These are phyloP conservation scores for Sitobion miscanthi DNA, from an alignment of 1,140 invertebrate species.

Conservation along the genomic window DNA sequence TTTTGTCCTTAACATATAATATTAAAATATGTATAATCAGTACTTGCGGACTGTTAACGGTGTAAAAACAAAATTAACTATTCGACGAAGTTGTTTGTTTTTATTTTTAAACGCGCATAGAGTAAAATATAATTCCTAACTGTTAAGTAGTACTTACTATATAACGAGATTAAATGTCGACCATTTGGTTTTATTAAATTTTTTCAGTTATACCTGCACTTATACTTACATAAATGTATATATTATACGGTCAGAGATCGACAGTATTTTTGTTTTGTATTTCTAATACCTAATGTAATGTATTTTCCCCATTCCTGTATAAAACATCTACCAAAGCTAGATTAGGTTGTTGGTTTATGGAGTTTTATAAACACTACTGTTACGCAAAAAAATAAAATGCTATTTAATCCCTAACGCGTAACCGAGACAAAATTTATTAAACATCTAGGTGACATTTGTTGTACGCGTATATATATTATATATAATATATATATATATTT, in stretches of 20 bases:
- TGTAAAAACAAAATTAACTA: not conserved
- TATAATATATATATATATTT: not conserved
- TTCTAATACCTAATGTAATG: not conserved
- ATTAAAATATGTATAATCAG: too few species aligned
- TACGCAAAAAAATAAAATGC: not conserved
- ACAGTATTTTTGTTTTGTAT: not conserved
- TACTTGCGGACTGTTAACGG: not conserved
- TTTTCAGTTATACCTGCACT: too few species aligned
- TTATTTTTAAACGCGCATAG: not conserved
- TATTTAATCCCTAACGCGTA: slow-evolving; percentile 10
- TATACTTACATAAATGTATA: too few species aligned
- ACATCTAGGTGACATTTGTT: not conserved
- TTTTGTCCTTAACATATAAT: too few species aligned
- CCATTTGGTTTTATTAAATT: not conserved
- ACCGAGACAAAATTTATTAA: slow-evolving; percentile 2
- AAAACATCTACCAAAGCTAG: not conserved
- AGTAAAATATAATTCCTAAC: too few species aligned
- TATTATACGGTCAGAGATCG: not conserved
- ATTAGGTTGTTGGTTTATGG: not conserved
- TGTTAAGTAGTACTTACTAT: not conserved
- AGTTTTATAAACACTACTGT: not conserved
- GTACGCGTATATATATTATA: not conserved
- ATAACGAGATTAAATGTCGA: not conserved
- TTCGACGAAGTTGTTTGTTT: not conserved
- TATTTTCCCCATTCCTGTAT: not conserved